These are phyloP conservation scores for Epinotia demarniana DNA, from an alignment of 2,888 invertebrate genomes.

Conservation along the genomic window DNA sequence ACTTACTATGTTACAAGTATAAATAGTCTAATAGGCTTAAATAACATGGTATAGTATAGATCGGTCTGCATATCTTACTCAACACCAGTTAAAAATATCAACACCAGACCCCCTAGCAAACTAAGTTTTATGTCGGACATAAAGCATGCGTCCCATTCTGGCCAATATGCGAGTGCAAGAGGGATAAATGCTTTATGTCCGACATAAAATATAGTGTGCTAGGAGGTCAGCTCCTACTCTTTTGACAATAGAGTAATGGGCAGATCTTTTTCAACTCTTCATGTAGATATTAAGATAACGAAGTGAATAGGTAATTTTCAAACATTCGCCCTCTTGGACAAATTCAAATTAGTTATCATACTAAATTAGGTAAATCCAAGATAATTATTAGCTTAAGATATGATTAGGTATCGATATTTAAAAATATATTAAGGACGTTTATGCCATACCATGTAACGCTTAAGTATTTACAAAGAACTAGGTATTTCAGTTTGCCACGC, in stretches of 20 bases:
- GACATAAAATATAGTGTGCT: too few species aligned
- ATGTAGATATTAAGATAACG: neutral
- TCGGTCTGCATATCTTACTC: neutral
- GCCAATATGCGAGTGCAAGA: too few species aligned
- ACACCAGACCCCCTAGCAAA: too few species aligned
- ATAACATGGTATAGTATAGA: neutral
- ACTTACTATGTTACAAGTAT: conserved; percentile 4
- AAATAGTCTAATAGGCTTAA: neutral
- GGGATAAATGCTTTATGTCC: too few species aligned
- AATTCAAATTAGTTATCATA: neutral
- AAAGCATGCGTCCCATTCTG: too few species aligned
- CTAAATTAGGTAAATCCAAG: neutral
- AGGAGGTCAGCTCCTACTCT: too few species aligned
- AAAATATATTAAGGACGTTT: neutral
- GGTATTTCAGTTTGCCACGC: neutral
- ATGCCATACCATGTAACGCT: neutral
- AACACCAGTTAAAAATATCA: neutral
- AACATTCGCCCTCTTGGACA: neutral
- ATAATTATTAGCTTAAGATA: neutral
- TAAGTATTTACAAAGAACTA: neutral
- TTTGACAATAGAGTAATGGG: too few species aligned
- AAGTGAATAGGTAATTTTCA: neutral
- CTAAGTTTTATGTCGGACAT: too few species aligned
- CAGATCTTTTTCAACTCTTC: neutral
- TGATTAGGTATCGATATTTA: neutral